phyloP scores from a whole-genome alignment of 2,113 vertebrate genomes.

The Carlito syrichta region DNA sequence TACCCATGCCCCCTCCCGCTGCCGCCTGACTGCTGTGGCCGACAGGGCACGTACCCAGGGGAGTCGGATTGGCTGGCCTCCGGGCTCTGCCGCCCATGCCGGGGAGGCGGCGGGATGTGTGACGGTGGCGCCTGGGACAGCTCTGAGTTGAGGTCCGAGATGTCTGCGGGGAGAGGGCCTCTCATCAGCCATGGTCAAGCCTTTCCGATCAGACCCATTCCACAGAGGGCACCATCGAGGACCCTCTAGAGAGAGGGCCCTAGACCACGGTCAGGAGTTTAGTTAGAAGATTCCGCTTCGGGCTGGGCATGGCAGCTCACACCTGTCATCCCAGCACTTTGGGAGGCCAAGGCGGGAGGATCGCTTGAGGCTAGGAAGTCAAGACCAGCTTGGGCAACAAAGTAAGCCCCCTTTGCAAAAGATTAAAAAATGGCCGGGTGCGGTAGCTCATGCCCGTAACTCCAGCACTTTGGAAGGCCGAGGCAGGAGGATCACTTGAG shows the following conservation, averaged over 20 bases:
- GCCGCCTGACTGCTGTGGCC: accelerated
- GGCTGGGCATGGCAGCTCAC: too few species aligned
- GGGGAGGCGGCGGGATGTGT: conserved; percentile 58
- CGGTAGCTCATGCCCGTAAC: too few species aligned
- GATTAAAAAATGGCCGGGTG: too few species aligned
- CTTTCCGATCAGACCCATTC: neutral
- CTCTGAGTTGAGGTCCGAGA: conserved; percentile 90
- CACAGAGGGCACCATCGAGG: neutral
- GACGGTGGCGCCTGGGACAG: conserved; percentile 62
- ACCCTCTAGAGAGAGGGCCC: neutral
- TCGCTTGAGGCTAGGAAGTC: too few species aligned
- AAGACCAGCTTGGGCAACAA: too few species aligned
- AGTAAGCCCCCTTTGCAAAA: too few species aligned
- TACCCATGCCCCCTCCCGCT: neutral
- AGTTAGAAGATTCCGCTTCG: too few species aligned
- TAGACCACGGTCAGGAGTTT: neutral
- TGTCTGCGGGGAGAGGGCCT: conserved; percentile 81
- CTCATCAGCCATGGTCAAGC: neutral
- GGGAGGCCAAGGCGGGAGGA: neutral
- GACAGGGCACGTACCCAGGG: conserved; percentile 52
- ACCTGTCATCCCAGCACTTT: too few species aligned
- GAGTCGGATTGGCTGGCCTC: conserved; percentile 65
- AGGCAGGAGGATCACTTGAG: too few species aligned
- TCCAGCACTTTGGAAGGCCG: too few species aligned
- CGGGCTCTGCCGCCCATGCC: conserved; percentile 59